Conservation (phyloP, 2,797 vertebrate species). For the Novumbra hubbsi region DNA sequence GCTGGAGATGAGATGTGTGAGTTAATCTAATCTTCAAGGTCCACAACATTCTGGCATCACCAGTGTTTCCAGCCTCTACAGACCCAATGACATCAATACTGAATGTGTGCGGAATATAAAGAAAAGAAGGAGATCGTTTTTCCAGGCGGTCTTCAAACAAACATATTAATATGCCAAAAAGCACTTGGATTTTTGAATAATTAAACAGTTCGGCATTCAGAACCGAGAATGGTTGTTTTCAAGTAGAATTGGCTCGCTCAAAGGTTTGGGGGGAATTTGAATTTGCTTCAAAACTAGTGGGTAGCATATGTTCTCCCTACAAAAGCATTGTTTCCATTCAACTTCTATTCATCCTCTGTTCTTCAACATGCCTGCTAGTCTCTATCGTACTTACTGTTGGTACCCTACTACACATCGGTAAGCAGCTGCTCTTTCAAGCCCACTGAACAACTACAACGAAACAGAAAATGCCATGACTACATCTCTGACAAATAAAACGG, state of each 20-base stretch:
- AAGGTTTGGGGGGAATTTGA: conserved; percentile 46
- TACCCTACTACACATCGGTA: conserved; percentile 52
- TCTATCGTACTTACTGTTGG: conserved; percentile 62
- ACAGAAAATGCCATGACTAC: conserved; percentile 24
- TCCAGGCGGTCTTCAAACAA: conserved; percentile 24
- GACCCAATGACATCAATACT: conserved; percentile 15
- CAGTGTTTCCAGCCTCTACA: background rate
- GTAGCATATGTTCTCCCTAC: conserved; percentile 60
- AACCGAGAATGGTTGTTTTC: conserved; percentile 17
- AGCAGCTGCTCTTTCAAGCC: conserved; percentile 64
- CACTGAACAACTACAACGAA: conserved; percentile 55
- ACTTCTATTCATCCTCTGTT: conserved; percentile 56
- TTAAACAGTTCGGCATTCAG: conserved; percentile 31
- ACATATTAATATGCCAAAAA: conserved; percentile 31
- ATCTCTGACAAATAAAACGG: conserved; percentile 61
- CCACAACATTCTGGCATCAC: background rate
- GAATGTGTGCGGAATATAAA: conserved; percentile 13
- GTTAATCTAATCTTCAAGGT: conserved; percentile 16
- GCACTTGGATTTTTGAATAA: conserved; percentile 28
- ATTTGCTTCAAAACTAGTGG: conserved; percentile 40
- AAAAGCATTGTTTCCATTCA: conserved; percentile 65
- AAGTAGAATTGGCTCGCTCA: conserved; percentile 30
- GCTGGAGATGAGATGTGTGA: conserved; percentile 12
- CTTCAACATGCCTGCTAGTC: conserved; percentile 62
- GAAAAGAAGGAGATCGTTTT: conserved; percentile 13